A percentile compares a stretch with the other conserved stretches of the same genome.
Evolutionary conservation across 2,888 invertebrate genomes (phyloP).

Genomic region (Rotaria socialis): DNA sequence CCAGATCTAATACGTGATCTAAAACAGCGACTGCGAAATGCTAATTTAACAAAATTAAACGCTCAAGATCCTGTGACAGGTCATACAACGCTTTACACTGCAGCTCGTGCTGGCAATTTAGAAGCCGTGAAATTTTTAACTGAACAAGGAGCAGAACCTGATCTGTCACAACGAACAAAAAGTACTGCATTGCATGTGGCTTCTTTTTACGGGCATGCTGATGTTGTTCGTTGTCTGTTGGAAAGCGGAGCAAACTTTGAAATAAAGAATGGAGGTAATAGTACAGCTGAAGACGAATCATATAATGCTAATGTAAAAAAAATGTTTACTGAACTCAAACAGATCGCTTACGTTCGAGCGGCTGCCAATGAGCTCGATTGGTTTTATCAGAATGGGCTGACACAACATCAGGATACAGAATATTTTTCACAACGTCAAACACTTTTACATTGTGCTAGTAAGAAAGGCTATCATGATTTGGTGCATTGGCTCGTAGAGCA

Average conservation of each 20-base stretch:
- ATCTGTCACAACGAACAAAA: not conserved
- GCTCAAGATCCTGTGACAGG: not conserved
- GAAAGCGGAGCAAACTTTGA: not conserved
- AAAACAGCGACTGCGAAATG: not conserved
- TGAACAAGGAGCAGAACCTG: not conserved
- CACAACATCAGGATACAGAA: not conserved
- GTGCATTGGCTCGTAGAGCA: not conserved
- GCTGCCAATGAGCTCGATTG: not conserved
- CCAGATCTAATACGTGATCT: not conserved
- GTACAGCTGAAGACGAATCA: not conserved
- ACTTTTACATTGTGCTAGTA: not conserved
- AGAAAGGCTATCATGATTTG: not conserved
- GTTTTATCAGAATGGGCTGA: not conserved
- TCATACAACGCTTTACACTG: not conserved
- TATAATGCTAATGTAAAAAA: not conserved
- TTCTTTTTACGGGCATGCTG: not conserved
- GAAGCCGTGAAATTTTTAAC: not conserved
- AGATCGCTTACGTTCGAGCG: not conserved
- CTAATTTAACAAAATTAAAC: not conserved
- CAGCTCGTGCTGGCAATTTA: not conserved
- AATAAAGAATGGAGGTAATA: not conserved
- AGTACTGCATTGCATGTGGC: constrained; percentile 1
- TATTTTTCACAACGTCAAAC: not conserved
- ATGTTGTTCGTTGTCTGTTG: not conserved
- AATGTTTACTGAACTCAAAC: not conserved